Evolutionary conservation across 2,888 invertebrate genomes (phyloP).

Genomic region (Oscheius sp.): DNA sequence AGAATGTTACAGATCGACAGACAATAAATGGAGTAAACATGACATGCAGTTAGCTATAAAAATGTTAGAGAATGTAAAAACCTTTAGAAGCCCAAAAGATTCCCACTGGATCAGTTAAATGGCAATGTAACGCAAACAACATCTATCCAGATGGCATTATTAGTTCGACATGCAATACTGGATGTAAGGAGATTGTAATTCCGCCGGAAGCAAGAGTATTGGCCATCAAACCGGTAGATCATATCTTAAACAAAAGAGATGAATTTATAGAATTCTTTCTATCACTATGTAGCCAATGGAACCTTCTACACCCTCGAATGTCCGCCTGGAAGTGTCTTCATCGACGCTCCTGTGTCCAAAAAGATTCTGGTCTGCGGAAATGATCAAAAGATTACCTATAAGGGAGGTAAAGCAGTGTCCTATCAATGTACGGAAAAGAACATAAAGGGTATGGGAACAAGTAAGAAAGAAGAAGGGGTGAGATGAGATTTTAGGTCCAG

Average conservation of each 20-base stretch:
- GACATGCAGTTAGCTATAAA: not conserved
- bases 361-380: not conserved
- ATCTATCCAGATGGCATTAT: not conserved
- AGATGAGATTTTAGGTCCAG: too few species aligned
- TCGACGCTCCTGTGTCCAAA: not conserved
- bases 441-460: too few species aligned
- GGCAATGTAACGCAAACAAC: not conserved
- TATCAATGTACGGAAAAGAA: too few species aligned
- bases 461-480: too few species aligned
- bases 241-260: not conserved
- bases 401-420: too few species aligned
- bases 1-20: not conserved
- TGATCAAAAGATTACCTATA: too few species aligned
- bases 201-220: not conserved
- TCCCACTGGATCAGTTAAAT: not conserved
- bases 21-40: not conserved
- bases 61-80: not conserved
- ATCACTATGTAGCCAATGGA: not conserved
- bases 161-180: not conserved
- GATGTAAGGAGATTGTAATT: not conserved
- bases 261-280: not conserved
- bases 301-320: slow-evolving; percentile 2
- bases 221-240: not conserved
- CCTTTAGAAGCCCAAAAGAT: not conserved
- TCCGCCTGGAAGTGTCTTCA: slow-evolving; percentile 6